These are phyloP conservation scores for Drosophila obscura DNA, from an alignment of 1,140 invertebrate species.

Conservation along the genomic window DNA sequence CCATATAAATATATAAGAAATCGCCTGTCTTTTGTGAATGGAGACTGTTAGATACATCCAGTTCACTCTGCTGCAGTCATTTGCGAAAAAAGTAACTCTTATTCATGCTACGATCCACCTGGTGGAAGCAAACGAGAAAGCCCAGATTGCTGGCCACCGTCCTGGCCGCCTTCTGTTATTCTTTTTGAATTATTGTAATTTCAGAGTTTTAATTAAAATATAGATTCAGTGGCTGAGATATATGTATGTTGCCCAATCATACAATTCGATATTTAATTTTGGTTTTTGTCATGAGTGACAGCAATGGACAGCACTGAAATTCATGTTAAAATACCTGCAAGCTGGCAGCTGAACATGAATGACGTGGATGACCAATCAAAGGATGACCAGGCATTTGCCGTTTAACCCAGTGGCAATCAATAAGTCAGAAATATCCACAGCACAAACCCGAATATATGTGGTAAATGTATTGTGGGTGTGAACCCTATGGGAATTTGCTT, in stretches of 20 bases:
- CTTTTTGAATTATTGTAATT: slow-evolving; percentile 41
- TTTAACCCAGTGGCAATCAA: slow-evolving; percentile 67
- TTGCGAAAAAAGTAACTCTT: slow-evolving; percentile 12
- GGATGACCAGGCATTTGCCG: slow-evolving; percentile 43
- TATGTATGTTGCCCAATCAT: slow-evolving; percentile 6
- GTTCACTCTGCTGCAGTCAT: neutral
- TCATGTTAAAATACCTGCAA: slow-evolving; percentile 23
- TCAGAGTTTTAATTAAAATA: slow-evolving; percentile 48
- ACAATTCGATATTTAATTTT: slow-evolving; percentile 54
- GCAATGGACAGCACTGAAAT: neutral
- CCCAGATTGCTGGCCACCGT: neutral
- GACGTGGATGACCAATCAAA: slow-evolving; percentile 64
- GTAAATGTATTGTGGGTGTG: slow-evolving; percentile 7
- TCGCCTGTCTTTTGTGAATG: neutral
- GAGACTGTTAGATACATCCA: neutral
- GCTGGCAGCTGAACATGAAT: slow-evolving; percentile 1
- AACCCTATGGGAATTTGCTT: slow-evolving; percentile 69
- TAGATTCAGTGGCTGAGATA: slow-evolving; percentile 11
- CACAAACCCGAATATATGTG: slow-evolving; percentile 3
- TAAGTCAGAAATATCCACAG: slow-evolving; percentile 55
- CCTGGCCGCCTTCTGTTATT: slow-evolving; percentile 3
- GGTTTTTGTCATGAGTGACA: slow-evolving; percentile 34
- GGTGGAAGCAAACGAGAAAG: slow-evolving; percentile 14
- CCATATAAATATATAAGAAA: slow-evolving; percentile 11
- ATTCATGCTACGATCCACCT: neutral